These are phyloP conservation scores for Euspilapteryx auroguttella DNA, from an alignment of 2,888 invertebrate species.

Conservation along the genomic window DNA sequence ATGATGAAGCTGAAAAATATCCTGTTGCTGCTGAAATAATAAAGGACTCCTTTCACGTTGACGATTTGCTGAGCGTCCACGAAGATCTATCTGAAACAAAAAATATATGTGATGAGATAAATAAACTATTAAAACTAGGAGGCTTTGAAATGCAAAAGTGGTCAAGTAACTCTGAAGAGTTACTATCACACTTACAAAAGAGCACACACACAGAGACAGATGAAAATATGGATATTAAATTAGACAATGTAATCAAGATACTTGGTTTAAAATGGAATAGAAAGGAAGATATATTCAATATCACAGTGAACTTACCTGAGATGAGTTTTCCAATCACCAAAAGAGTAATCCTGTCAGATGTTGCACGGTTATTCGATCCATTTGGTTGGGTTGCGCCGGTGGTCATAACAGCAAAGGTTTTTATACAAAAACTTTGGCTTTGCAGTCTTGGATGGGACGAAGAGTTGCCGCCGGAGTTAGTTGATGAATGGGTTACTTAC, in stretches of 20 bases:
- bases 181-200: conserved; percentile 6
- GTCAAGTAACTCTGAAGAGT: conserved; percentile 9
- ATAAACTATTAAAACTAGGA: too few relatives aligned
- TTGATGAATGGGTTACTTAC: conserved; percentile 6
- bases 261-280: conserved; percentile 8
- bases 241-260: conserved; percentile 7
- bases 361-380: conserved; percentile 9
- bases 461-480: conserved; percentile 6
- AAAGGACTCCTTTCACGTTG: conserved; percentile 7
- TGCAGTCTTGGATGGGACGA: conserved; percentile 9
- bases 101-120: conserved; percentile 9
- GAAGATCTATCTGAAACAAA: conserved; percentile 7
- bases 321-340: conserved; percentile 5
- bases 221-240: conserved; percentile 6
- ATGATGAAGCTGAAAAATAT: conserved; percentile 7
- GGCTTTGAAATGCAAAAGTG: conserved; percentile 15
- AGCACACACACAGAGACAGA: too few relatives aligned
- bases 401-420: conserved; percentile 7
- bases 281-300: conserved; percentile 6
- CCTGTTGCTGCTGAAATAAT: conserved; percentile 5
- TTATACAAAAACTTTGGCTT: too few relatives aligned
- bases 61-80: conserved; percentile 9
- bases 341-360: conserved; percentile 7
- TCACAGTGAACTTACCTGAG: conserved; percentile 5
- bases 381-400: conserved; percentile 10